Evolutionary conservation across 1,140 invertebrate genomes (phyloP), one percentile per base, ranked within the genome.

Genomic region (Rhopalosiphum padi): DNA sequence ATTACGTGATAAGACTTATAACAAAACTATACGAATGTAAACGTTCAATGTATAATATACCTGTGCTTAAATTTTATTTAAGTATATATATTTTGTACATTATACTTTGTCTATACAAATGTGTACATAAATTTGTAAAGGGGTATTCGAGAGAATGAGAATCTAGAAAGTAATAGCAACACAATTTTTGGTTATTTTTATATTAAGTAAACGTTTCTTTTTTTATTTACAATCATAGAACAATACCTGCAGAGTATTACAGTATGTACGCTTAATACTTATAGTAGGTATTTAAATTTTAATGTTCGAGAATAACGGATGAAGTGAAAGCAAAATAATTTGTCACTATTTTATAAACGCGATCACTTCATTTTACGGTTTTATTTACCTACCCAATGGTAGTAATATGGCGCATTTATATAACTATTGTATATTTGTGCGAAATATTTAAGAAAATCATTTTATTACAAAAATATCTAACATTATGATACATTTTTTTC

Each of bases 291-390:
- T 88, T 88, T 88, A 88, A 88, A 51, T 88, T 88, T 18, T 35
- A 46, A 48, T 51, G 21, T 6, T 87, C 22, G n/a, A 88, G 46
- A 88, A 51, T 88, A n/a, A 88, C 46, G 46, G 86, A 51, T 88
- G n/a, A 35, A 88, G 86, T 51, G 86, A 88, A 88, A 88, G 46
- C 86, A 88, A 51, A 51, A 88, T 88, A 18, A 51, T 88, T 35
- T 51, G 86, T 88, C 86, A 88, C 21, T 87, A 87, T 87, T 48
- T 86, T 30, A 43, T 86, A 23, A 43, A 86, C 37, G 83, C n/a
- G 83, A 86, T 41, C 83, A 43, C 41, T 86, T 86, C 9, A 86
- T 41, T 46, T 86, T 86, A 86, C 83, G 4, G 60, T 77, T 46
- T 41, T 86, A 86, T 86, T 41, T 86, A 25, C 83, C 37, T n/a